Evolutionary conservation across 2,797 vertebrate species (phyloP).

Genomic region (Enteromius fasciolatus): DNA sequence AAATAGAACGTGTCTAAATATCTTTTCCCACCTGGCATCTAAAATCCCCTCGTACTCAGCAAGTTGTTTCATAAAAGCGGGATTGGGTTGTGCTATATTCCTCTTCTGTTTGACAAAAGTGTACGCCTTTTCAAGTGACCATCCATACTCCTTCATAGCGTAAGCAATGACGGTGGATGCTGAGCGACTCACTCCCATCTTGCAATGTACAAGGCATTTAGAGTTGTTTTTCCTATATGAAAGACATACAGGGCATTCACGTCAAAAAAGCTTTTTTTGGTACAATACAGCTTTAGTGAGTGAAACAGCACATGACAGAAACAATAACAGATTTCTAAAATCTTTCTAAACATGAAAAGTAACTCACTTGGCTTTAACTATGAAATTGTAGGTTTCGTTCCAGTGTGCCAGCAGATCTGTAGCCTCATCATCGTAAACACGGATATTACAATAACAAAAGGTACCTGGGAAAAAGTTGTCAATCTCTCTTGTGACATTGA

Average conservation of each 20-base stretch:
- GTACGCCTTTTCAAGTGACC: conserved; percentile 92
- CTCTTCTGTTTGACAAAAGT: conserved; percentile 93
- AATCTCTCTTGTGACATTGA: conserved; percentile 95
- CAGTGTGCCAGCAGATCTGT: conserved; percentile 96
- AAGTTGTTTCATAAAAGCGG: conserved; percentile 93
- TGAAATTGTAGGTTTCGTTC: conserved; percentile 97
- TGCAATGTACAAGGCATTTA: conserved; percentile 98
- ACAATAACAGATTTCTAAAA: neutral
- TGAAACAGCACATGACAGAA: neutral
- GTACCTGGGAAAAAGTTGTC: conserved; percentile 97
- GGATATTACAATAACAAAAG: conserved; percentile 93
- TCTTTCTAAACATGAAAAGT: neutral
- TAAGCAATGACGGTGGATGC: conserved; percentile 96
- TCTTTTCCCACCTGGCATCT: conserved; percentile 85
- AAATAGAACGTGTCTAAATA: neutral
- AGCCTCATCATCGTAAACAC: conserved; percentile 92
- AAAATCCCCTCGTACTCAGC: conserved; percentile 95
- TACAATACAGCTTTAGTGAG: neutral
- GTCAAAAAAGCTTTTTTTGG: neutral
- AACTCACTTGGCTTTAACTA: conserved; percentile 94
- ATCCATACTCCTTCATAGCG: conserved; percentile 95
- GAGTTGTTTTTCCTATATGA: conserved; percentile 89
- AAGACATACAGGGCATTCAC: neutral
- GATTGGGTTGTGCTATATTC: conserved; percentile 89
- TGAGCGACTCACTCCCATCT: conserved; percentile 96